Conservation (phyloP, 2,888 invertebrate genomes). For the Noctua janthina region DNA sequence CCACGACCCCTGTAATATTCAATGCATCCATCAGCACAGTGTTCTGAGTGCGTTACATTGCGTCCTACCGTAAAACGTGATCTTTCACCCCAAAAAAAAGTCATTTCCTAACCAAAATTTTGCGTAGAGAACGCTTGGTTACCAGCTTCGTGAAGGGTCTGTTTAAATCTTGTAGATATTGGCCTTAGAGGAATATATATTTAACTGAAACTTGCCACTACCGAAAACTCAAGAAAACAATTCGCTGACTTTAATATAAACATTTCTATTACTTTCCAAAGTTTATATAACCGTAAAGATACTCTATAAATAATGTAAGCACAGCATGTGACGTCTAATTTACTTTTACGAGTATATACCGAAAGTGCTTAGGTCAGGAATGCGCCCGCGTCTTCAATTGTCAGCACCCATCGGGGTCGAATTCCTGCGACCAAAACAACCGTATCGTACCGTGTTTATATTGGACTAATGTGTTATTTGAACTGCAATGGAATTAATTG, state of each 20-base stretch:
- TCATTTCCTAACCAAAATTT: too few relatives aligned
- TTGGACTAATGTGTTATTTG: slow-evolving; percentile 17
- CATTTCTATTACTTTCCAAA: neutral
- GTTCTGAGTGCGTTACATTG: too few relatives aligned
- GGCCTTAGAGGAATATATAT: too few relatives aligned
- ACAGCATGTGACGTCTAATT: slow-evolving; percentile 20
- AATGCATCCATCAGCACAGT: too few relatives aligned
- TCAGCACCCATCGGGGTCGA: slow-evolving; percentile 16
- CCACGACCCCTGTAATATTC: too few relatives aligned
- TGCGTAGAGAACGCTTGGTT: too few relatives aligned
- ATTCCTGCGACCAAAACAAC: slow-evolving; percentile 28
- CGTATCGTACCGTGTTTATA: neutral
- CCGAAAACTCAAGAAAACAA: neutral
- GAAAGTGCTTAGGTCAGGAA: slow-evolving; percentile 23
- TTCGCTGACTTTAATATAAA: neutral
- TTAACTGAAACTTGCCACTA: neutral
- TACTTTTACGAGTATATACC: slow-evolving; percentile 15
- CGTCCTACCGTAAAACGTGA: too few relatives aligned
- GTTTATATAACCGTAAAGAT: slow-evolving; percentile 10
- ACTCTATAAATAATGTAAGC: slow-evolving; percentile 17
- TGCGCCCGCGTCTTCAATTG: slow-evolving; percentile 26
- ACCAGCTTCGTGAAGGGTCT: too few relatives aligned
- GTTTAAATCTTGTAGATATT: too few relatives aligned
- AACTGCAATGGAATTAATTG: slow-evolving; percentile 4
- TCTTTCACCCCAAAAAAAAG: too few relatives aligned